Percentiles rank a stretch among this genome's conserved stretches.
phyloP scores from a whole-genome alignment of 2,888 invertebrate genomes.

The Cataglyphis albicans region DNA sequence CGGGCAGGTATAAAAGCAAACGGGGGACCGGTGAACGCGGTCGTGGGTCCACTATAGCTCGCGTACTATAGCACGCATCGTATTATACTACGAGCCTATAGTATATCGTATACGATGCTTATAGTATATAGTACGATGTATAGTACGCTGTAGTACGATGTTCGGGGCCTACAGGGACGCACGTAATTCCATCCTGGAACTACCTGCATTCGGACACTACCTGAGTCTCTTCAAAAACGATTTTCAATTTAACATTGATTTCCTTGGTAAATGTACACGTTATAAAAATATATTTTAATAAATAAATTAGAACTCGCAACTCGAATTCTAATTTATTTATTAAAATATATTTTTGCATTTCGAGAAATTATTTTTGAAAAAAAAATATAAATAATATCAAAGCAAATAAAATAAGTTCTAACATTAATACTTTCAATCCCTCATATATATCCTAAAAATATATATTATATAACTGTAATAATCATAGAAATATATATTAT shows the following conservation, averaged over 20 bases:
- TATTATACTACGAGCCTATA: constrained; percentile 23
- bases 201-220: not conserved
- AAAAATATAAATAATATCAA: not conserved
- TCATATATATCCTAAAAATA: not conserved
- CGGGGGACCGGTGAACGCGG: constrained; percentile 41
- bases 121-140: constrained; percentile 38
- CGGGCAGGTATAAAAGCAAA: constrained; percentile 78
- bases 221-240: not conserved
- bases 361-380: not conserved
- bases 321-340: not conserved
- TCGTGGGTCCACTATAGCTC: constrained; percentile 23
- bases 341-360: not conserved
- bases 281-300: not conserved
- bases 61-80: constrained; percentile 54
- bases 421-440: not conserved
- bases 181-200: not conserved
- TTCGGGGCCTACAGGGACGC: constrained; percentile 57
- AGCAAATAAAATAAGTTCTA: not conserved
- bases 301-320: no score
- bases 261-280: not conserved
- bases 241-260: not conserved
- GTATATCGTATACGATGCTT: constrained; percentile 1
- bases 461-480: not conserved
- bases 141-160: constrained; percentile 46
- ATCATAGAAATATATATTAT: not conserved